A percentile compares a stretch with the other conserved stretches of the same genome.
Conservation (phyloP, 2,797 vertebrate genomes). For the Cyprinodon diabolis region DNA sequence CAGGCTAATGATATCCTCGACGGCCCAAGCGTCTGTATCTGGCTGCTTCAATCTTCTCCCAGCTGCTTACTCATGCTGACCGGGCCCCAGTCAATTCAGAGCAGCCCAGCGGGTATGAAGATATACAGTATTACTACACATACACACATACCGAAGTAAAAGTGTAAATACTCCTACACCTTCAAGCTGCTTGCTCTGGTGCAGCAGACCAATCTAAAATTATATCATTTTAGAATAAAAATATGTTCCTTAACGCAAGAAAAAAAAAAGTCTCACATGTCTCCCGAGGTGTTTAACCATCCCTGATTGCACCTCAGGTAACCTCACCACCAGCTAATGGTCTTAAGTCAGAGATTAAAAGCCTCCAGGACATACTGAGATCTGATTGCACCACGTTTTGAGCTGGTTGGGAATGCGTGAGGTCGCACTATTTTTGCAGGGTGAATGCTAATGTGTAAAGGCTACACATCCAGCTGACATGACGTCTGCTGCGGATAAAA, state of each 20-base stretch:
- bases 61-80: slow-evolving; percentile 68
- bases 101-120: slow-evolving; percentile 56
- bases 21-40: slow-evolving; percentile 51
- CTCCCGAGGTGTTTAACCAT: no score
- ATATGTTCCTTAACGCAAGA: no score
- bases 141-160: slow-evolving; percentile 24
- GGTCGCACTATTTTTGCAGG: background rate
- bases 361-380: background rate
- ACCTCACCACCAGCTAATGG: background rate
- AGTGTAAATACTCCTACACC: slow-evolving; percentile 23
- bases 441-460: background rate
- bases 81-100: slow-evolving; percentile 64
- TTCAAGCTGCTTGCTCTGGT: background rate
- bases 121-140: slow-evolving; percentile 21
- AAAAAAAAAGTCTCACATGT: background rate
- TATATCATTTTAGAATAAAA: background rate
- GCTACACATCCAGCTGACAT: background rate
- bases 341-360: background rate
- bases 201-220: background rate
- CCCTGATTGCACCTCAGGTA: background rate
- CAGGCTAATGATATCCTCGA: slow-evolving; percentile 71
- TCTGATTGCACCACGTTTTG: background rate
- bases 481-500: background rate
- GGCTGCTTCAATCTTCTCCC: slow-evolving; percentile 70
- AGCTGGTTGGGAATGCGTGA: background rate